Conservation (phyloP, 2,888 invertebrate species). For the Ceriagrion tenellum region DNA sequence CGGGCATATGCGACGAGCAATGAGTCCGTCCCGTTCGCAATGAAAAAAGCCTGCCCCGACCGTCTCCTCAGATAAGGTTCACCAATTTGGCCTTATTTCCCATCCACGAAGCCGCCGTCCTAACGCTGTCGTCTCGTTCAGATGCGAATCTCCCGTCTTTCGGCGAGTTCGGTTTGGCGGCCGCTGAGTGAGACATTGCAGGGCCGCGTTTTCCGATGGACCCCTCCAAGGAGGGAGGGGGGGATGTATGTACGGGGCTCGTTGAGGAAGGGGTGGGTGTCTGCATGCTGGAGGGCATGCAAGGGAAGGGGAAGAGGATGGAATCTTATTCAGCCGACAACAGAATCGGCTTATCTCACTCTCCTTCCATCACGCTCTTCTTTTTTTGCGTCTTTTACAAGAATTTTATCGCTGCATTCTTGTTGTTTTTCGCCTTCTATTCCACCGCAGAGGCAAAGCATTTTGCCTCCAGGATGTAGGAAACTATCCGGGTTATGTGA, state of each 20-base stretch:
- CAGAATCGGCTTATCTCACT: neutral
- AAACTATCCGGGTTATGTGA: neutral
- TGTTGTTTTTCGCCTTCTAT: neutral
- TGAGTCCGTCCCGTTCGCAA: neutral
- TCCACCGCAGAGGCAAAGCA: neutral
- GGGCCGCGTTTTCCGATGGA: neutral
- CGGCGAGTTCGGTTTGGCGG: neutral
- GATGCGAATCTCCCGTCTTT: constrained; percentile 12
- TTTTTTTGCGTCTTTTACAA: neutral
- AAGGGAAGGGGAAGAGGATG: neutral
- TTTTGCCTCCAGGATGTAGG: neutral
- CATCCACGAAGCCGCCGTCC: constrained; percentile 1
- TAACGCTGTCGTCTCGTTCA: neutral
- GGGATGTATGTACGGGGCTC: neutral
- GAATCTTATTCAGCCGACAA: neutral
- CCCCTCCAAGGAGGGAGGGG: neutral
- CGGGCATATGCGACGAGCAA: neutral
- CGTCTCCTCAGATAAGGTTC: neutral
- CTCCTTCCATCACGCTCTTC: neutral
- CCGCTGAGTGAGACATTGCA: neutral
- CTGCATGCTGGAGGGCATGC: neutral
- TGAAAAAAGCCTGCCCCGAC: neutral
- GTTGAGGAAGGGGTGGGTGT: neutral
- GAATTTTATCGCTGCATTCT: constrained; percentile 23
- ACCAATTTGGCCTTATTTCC: constrained; percentile 12